phyloP scores from a whole-genome alignment of 2,113 vertebrate species.

The Charadrius vociferus region DNA sequence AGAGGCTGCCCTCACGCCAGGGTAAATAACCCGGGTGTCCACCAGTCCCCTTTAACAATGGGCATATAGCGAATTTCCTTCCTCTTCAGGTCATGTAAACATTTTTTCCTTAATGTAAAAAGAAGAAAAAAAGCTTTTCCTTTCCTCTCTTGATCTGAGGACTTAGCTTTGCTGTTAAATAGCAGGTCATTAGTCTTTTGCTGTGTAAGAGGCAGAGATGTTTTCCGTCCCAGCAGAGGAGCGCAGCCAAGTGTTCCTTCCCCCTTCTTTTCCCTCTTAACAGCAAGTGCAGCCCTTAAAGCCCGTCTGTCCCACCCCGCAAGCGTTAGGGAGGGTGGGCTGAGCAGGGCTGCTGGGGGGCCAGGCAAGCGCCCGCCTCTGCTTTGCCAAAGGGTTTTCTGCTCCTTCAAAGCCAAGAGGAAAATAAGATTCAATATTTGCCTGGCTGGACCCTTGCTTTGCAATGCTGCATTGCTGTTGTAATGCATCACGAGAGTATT shows the following conservation, averaged over 20 bases:
- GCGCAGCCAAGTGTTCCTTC: neutral
- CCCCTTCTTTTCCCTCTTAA: neutral
- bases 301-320: rapidly evolving
- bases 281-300: neutral
- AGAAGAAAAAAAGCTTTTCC: neutral
- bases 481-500: slow-evolving; percentile 39
- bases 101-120: slow-evolving; percentile 31
- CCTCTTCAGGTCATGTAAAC: slow-evolving; percentile 36
- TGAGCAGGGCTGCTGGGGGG: neutral
- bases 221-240: neutral
- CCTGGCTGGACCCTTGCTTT: neutral
- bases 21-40: neutral
- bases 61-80: slow-evolving; percentile 21
- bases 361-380: neutral
- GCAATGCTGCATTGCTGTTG: slow-evolving; percentile 12
- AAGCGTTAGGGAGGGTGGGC: neutral
- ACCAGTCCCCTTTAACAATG: slow-evolving; percentile 9
- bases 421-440: neutral
- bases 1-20: neutral
- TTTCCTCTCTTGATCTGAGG: neutral
- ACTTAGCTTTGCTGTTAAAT: neutral
- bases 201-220: neutral
- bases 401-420: neutral
- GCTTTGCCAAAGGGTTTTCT: neutral
- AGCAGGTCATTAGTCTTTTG: neutral